Evolutionary conservation across 2,797 vertebrate species (phyloP).

Genomic region (Eospalax fontanierii): DNA sequence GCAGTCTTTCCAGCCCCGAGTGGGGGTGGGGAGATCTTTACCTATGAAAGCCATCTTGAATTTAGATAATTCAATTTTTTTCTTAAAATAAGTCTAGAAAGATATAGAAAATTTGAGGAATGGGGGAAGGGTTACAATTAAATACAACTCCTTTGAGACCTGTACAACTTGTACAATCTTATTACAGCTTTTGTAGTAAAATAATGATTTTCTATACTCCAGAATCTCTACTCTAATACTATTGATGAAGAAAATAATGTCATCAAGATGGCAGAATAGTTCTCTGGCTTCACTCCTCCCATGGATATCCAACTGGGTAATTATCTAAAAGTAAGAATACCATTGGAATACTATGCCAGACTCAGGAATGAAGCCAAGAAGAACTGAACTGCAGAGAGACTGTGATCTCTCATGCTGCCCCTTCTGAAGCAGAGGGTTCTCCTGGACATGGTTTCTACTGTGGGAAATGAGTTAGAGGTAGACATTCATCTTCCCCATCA

Average conservation of each 20-base stretch:
- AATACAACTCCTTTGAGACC: background rate
- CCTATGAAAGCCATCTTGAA: background rate
- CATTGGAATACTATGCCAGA: background rate
- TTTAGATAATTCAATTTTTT: slow-evolving; percentile 14
- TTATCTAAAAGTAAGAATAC: background rate
- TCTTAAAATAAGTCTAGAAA: slow-evolving; percentile 28
- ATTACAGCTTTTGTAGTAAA: slow-evolving; percentile 28
- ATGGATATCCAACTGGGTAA: background rate
- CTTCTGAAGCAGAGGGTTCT: background rate
- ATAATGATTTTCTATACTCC: background rate
- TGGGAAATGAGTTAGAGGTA: background rate
- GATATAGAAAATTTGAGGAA: background rate
- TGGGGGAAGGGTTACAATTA: background rate
- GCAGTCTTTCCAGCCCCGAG: too few relatives aligned
- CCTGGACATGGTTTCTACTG: background rate
- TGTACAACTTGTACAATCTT: background rate
- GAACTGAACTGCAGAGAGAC: background rate
- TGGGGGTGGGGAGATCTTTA: background rate
- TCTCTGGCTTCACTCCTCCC: background rate
- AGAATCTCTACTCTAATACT: background rate
- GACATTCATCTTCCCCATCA: too few relatives aligned
- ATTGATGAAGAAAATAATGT: background rate
- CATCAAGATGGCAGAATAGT: background rate
- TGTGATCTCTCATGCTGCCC: background rate
- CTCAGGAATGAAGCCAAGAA: background rate